Percentiles rank a stretch among this genome's conserved stretches.
Conservation (phyloP, 2,797 vertebrate genomes). For the Hippocampus kuda region DNA sequence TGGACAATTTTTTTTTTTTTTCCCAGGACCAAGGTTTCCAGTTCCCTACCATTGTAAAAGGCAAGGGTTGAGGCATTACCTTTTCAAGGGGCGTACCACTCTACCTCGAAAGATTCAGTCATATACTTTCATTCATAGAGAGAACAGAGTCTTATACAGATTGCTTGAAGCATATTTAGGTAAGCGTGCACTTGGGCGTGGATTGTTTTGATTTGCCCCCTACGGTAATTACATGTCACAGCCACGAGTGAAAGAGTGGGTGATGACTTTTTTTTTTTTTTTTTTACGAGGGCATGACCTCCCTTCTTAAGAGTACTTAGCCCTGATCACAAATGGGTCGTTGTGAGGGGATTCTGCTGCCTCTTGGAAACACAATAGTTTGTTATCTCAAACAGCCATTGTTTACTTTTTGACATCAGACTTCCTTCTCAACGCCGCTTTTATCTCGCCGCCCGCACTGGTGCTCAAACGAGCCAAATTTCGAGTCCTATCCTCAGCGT, state of each 20-base stretch:
- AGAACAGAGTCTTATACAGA: conserved; percentile 10
- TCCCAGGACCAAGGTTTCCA: neutral
- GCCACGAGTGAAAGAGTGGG: neutral
- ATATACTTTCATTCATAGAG: neutral
- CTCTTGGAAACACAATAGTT: neutral
- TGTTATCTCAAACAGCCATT: neutral
- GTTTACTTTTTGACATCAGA: conserved; percentile 15
- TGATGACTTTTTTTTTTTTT: neutral
- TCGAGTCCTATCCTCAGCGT: conserved; percentile 27
- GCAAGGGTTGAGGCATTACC: neutral
- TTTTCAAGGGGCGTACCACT: neutral
- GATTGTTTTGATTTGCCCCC: conserved; percentile 14
- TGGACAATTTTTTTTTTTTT: no score
- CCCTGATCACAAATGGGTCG: neutral
- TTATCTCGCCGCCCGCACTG: conserved; percentile 10
- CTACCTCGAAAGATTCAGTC: neutral
- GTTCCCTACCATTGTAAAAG: neutral
- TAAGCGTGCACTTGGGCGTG: conserved; percentile 54
- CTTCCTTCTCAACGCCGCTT: conserved; percentile 20
- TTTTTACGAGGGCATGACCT: neutral
- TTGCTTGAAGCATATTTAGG: conserved; percentile 49
- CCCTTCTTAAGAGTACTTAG: neutral
- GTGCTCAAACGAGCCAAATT: conserved; percentile 20
- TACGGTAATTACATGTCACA: conserved; percentile 2
- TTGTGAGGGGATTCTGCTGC: neutral